A percentile compares a stretch with the other conserved stretches of the same genome.
Conservation (phyloP, 2,113 vertebrate genomes). For the Percina caprodes region DNA sequence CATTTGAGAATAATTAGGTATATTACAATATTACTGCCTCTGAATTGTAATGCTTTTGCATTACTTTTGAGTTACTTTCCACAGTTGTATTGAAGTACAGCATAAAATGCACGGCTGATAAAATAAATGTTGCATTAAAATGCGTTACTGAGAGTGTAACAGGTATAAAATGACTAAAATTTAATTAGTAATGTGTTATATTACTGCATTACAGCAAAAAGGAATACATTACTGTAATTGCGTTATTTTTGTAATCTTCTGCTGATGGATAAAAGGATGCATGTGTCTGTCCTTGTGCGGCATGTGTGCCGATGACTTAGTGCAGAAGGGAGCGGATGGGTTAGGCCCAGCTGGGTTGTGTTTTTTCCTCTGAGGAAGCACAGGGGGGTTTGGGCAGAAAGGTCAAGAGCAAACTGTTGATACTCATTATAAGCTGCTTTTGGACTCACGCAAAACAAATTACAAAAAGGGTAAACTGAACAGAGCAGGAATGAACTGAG, state of each 20-base stretch:
- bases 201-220: no score
- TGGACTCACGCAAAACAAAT: conserved; percentile 64
- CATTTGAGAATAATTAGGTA: no score
- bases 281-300: conserved; percentile 26
- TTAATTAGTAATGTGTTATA: no score
- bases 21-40: no score
- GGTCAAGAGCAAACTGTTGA: conserved; percentile 72
- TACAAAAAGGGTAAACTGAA: conserved; percentile 47
- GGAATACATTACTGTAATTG: no score
- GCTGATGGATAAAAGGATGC: conserved; percentile 8
- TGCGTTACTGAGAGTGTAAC: no score
- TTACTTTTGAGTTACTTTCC: no score
- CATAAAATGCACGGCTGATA: no score
- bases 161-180: no score
- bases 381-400: conserved; percentile 41
- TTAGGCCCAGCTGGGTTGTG: conserved; percentile 59
- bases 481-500: conserved; percentile 38
- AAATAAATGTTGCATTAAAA: no score
- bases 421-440: conserved; percentile 63
- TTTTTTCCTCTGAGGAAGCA: conserved; percentile 73
- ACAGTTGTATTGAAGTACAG: no score
- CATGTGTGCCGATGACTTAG: conserved; percentile 19
- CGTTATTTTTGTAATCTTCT: neutral
- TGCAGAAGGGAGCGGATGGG: conserved; percentile 62
- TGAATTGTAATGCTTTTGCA: no score